Conservation (phyloP, 2,113 vertebrate genomes). For the Thunnus maccoyii region DNA sequence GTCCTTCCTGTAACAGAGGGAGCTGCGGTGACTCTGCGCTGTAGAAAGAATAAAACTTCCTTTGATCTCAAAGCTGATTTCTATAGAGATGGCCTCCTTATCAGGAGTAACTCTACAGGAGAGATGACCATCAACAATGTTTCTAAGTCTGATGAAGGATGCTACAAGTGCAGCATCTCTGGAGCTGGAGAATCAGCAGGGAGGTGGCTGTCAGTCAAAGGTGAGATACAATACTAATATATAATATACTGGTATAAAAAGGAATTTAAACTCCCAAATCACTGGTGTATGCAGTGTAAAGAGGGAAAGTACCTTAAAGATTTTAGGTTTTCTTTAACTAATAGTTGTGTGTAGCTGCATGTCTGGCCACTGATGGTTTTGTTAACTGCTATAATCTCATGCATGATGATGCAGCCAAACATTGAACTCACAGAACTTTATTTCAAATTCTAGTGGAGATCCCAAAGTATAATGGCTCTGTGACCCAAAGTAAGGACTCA, state of each 20-base stretch:
- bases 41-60: neutral
- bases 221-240: no score
- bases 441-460: neutral
- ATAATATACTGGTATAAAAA: neutral
- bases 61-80: slow-evolving; percentile 1
- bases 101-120: neutral
- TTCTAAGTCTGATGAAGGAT: slow-evolving; percentile 50
- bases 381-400: no score
- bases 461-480: neutral
- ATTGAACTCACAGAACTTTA: neutral
- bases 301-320: no score
- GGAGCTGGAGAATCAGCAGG: no score
- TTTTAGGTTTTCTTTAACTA: no score
- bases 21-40: neutral
- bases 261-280: neutral
- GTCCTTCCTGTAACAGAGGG: neutral
- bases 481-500: neutral
- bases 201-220: no score
- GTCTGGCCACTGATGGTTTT: no score
- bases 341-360: no score
- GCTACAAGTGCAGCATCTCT: slow-evolving; percentile 41
- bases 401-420: neutral
- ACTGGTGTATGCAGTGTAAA: slow-evolving; percentile 11
- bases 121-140: slow-evolving; percentile 49
- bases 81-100: slow-evolving; percentile 3